phyloP scores from a whole-genome alignment of 2,888 invertebrate species.

The Protodeltote pygarga region DNA sequence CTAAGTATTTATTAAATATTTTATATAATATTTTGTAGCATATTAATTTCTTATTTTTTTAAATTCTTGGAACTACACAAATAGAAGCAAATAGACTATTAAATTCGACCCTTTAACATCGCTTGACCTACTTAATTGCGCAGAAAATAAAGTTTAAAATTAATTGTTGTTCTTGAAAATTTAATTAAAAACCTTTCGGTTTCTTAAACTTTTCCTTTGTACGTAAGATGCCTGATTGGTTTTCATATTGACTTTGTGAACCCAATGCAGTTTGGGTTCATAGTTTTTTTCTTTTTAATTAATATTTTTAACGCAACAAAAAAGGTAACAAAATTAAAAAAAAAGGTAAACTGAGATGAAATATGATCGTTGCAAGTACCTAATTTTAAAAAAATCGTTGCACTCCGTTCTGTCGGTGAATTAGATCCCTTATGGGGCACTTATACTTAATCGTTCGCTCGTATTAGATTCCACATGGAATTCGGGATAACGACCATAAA shows the following conservation, averaged over 20 bases:
- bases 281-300: slow-evolving; percentile 6
- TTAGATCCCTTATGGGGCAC: slow-evolving; percentile 32
- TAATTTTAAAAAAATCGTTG: slow-evolving; percentile 24
- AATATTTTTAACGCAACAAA: slow-evolving; percentile 12
- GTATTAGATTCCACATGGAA: too few relatives aligned
- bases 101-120: too few relatives aligned
- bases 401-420: slow-evolving; percentile 6
- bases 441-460: too few relatives aligned
- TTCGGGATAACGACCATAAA: too few relatives aligned
- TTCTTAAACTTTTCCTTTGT: slow-evolving; percentile 4
- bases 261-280: neutral
- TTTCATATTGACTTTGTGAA: slow-evolving; percentile 15
- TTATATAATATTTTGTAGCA: too few relatives aligned
- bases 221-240: slow-evolving; percentile 12
- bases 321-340: slow-evolving; percentile 6
- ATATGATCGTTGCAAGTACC: slow-evolving; percentile 19
- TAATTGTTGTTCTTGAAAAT: too few relatives aligned
- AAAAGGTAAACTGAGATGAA: slow-evolving; percentile 3
- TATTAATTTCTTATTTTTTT: too few relatives aligned
- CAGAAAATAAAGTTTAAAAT: too few relatives aligned
- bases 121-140: too few relatives aligned
- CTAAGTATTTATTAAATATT: too few relatives aligned
- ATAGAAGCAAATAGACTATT: too few relatives aligned
- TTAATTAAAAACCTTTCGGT: neutral
- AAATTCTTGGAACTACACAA: too few relatives aligned